Evolutionary conservation across 2,113 vertebrate genomes (phyloP).

Genomic region (Xiphorhynchus elegans): DNA sequence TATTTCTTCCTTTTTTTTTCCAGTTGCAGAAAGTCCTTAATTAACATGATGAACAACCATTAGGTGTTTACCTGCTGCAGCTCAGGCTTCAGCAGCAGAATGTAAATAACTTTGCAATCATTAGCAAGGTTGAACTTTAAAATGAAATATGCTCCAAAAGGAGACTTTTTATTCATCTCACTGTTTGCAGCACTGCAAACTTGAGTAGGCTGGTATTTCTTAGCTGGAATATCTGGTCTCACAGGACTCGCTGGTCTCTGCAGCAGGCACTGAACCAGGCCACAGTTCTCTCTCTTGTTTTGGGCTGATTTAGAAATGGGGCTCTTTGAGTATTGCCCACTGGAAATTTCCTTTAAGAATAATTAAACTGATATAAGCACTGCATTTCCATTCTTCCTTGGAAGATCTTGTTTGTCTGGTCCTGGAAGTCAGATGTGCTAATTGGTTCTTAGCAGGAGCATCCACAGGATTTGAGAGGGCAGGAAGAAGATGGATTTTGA

Average conservation of each 20-base stretch:
- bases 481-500: background rate
- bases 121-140: slow-evolving; percentile 51
- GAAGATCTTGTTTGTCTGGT: background rate
- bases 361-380: background rate
- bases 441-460: background rate
- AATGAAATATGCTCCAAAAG: slow-evolving; percentile 35
- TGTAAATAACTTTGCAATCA: slow-evolving; percentile 48
- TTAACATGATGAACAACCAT: slow-evolving; percentile 45
- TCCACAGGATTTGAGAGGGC: background rate
- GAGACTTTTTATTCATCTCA: slow-evolving; percentile 31
- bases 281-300: background rate
- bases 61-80: slow-evolving; percentile 54
- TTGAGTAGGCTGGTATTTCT: background rate
- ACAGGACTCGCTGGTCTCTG: background rate
- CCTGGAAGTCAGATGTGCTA: background rate
- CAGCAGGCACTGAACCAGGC: slow-evolving; percentile 16
- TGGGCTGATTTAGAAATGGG: background rate
- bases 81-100: slow-evolving; percentile 31
- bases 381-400: background rate
- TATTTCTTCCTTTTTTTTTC: background rate
- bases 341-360: background rate
- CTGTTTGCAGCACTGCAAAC: background rate
- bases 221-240: background rate
- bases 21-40: slow-evolving; percentile 20
- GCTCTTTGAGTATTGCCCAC: background rate